Base-by-base conservation (phyloP, 1,140 invertebrate species). In the Lutraria rhynchaena region DNA sequence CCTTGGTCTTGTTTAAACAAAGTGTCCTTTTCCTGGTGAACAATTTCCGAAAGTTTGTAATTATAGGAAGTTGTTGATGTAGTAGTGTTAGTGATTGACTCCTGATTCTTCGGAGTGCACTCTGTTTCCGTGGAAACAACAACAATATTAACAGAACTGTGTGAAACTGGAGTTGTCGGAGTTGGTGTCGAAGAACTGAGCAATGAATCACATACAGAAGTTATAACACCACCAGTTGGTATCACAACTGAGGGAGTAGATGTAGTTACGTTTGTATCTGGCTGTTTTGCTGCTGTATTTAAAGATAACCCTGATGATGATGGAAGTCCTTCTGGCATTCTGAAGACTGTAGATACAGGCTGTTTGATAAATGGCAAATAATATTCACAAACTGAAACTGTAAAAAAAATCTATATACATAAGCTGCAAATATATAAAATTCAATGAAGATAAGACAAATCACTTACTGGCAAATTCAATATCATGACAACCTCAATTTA, bases 41-140 rank as follows among this genome's bases (percentile, higher is more conserved):
- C 51, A 31, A 71, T 53, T 27, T 71, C 69, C 17, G 49, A 57
- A 22, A 71, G 35, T 55, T 71, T 71, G 57, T 71, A 71, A 19
- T 55, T 0, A 3, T 15, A 1, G 1, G 4, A 1, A 9, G 22
- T 4, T 13, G 17, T 11, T 2, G 35, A 24, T 37, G 69, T 53
- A 22, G 49, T 55, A 9, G 53, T 55, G 19, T 7, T 22, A 27
- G 19, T 19, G 27, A 4, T n/a, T 5, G 5, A 7, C 7, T 22
- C 27, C 19, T n/a, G 27, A n/a, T 9, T 27, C 5, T 5, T n/a
- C 27, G 27, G 19, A 9, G 53, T 22, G 19, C 27, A 22, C n/a
- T n/a, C 4, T n/a, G 53, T 55, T 19, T n/a, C 4, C n/a, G 27
- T n/a, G 4, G 27, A 4, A n/a, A 55, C 53, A 5, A 55, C 27